These are phyloP conservation scores for Camelus bactrianus DNA, from an alignment of 2,113 vertebrate genomes.

Conservation along the genomic window DNA sequence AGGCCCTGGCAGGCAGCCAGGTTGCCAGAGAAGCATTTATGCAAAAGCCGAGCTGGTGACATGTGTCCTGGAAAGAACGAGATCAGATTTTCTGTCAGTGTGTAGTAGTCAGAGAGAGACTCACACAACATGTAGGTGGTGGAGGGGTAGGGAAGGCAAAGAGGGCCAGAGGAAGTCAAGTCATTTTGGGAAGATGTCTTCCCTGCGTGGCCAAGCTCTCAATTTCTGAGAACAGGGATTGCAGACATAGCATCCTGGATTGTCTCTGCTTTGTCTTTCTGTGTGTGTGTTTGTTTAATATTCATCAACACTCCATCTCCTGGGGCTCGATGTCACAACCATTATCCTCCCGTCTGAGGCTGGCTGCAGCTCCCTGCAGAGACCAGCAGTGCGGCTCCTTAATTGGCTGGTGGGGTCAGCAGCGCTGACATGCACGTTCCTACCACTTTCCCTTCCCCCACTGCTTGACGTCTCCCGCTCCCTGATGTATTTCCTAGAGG, in stretches of 20 bases:
- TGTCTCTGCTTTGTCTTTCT: background rate
- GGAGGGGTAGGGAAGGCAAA: background rate
- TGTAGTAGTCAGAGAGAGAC: background rate
- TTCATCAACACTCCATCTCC: constrained; percentile 53
- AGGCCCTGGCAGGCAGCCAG: constrained; percentile 13
- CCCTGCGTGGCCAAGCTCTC: background rate
- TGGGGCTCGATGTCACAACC: constrained; percentile 70
- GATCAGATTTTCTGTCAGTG: constrained; percentile 39
- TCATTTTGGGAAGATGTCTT: background rate
- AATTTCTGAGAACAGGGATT: background rate
- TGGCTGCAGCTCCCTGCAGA: constrained; percentile 51
- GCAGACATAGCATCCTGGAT: background rate
- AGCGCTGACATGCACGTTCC: background rate
- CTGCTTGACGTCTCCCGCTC: background rate
- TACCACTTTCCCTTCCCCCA: background rate
- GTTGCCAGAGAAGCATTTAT: constrained; percentile 50
- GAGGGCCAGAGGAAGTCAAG: background rate
- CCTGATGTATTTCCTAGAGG: background rate
- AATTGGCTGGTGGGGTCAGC: constrained; percentile 77
- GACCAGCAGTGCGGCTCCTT: constrained; percentile 49
- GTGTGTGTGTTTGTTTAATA: constrained; percentile 65
- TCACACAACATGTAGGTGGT: background rate
- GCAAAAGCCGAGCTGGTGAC: constrained; percentile 35
- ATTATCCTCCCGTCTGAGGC: constrained; percentile 48
- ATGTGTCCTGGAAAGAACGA: constrained; percentile 31